Conservation (phyloP, 2,797 vertebrate genomes). For the Tamandua tetradactyla region DNA sequence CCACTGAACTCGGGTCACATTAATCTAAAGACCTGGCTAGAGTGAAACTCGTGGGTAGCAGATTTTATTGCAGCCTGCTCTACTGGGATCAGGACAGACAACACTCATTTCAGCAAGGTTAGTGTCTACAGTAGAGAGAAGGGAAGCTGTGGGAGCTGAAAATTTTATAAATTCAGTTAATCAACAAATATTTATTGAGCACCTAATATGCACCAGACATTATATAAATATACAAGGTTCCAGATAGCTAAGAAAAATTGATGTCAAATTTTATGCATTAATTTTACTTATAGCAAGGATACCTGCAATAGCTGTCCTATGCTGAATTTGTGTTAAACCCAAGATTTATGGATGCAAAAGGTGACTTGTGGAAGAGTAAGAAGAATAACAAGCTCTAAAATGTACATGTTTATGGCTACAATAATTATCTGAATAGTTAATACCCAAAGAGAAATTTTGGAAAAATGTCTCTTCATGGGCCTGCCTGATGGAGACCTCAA, state of each 20-base stretch:
- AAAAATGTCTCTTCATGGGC: not conserved
- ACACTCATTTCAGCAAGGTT: not conserved
- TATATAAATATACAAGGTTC: not conserved
- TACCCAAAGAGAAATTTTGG: not conserved
- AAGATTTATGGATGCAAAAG: not conserved
- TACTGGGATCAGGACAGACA: not conserved
- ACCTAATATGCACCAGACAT: not conserved
- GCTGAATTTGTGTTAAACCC: not conserved
- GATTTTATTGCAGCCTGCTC: not conserved
- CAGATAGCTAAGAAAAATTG: not conserved
- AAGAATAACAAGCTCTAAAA: not conserved
- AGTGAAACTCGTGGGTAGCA: not conserved
- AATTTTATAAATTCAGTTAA: not conserved
- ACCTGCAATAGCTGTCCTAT: not conserved
- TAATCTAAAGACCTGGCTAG: not conserved
- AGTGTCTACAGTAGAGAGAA: not conserved
- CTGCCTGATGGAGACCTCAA: not conserved
- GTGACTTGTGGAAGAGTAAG: not conserved
- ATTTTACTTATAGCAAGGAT: slow-evolving; percentile 5
- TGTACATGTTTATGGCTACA: not conserved
- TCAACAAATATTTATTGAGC: not conserved
- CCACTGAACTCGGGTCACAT: not conserved
- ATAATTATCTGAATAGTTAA: not conserved
- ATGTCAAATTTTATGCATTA: slow-evolving; percentile 2
- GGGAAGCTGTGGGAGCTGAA: not conserved